Evolutionary conservation across 2,113 vertebrate species (phyloP), one percentile per base, ranked within the genome.

Genomic region (Paracanthobrama guichenoti): DNA sequence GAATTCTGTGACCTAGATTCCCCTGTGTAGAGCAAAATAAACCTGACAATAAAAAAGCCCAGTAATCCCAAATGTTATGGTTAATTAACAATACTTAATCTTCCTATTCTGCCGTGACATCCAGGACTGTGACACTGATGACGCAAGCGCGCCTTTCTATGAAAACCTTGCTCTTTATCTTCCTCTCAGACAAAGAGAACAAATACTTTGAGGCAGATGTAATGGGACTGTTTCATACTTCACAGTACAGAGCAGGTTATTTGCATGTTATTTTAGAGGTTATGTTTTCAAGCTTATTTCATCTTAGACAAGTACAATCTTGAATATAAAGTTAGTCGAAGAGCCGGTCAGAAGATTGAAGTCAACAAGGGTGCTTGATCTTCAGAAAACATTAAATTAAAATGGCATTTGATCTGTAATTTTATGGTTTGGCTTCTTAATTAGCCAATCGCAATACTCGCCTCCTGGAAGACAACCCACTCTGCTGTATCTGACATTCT

Each of bases 371-470:
- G 3, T 24, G 35, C 16, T 46, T 24, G 42, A 82, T 82, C 67
- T 82, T 18, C 16, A 62, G 53, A 13, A 8, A 79, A 87, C 84
- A 26, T 80, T 87, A 67, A n/a, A 90, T 92, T 90, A 89, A 72
- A 82, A 82, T 57, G 35, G 8, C 80, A 83, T 87, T 86, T 87
- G 87, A 86, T 20, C 81, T 90, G 87, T 90, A 89, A 93, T 92
- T 88, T 89, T 79, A 89, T 76, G 79, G 66, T 74, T 42, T 72
- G 60, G 80, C 75, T 44, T 86, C 86, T 88, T 91, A 91, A 93
- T 92, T 90, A 92, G 90, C 88, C 89, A 89, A 91, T 93, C 91
- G 86, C 71, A 84, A 76, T 59, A 73, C 86, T 74, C 10, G 46
- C 86, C 89, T 75, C 66, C 84, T 44, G 79, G 85, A 89, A 89